A percentile compares a stretch with the other conserved stretches of the same genome.
These are phyloP conservation scores for Neosilurus hyrtlii DNA, from an alignment of 2,797 vertebrate genomes.

Conservation along the genomic window DNA sequence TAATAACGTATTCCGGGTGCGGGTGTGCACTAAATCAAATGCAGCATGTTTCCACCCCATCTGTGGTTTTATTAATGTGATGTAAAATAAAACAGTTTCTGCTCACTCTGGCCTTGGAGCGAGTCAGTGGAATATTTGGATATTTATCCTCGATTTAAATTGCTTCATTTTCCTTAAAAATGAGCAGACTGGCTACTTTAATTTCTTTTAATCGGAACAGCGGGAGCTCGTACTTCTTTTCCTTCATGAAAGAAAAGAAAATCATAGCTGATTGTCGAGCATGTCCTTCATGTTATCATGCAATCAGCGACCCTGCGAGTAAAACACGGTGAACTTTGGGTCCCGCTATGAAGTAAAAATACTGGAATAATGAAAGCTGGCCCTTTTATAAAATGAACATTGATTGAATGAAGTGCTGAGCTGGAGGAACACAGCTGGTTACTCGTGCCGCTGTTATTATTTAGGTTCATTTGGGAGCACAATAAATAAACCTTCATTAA, in stretches of 20 bases:
- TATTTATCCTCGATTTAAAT: neutral
- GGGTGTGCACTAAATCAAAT: neutral
- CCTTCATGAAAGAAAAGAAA: neutral
- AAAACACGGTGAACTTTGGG: neutral
- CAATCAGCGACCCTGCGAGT: slow-evolving; percentile 2
- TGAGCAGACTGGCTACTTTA: neutral
- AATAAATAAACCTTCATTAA: neutral
- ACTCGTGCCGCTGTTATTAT: neutral
- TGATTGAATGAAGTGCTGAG: slow-evolving; percentile 17
- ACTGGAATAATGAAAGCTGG: slow-evolving; percentile 5
- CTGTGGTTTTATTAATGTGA: slow-evolving; percentile 11
- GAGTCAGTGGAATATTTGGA: neutral
- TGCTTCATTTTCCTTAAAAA: neutral
- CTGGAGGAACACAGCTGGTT: slow-evolving; percentile 1
- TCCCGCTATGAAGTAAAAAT: neutral
- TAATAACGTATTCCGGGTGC: neutral
- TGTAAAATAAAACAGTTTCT: neutral
- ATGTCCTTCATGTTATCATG: neutral
- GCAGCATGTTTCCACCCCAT: slow-evolving; percentile 2
- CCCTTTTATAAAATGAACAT: neutral
- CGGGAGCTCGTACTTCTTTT: neutral
- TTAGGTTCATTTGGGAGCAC: neutral
- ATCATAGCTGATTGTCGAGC: slow-evolving; percentile 12
- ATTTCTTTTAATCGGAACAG: neutral
- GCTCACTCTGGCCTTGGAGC: neutral